Evolutionary conservation across 2,113 vertebrate species (phyloP), one percentile per base, ranked within the genome.

Genomic region (Hemibagrus wyckioides): DNA sequence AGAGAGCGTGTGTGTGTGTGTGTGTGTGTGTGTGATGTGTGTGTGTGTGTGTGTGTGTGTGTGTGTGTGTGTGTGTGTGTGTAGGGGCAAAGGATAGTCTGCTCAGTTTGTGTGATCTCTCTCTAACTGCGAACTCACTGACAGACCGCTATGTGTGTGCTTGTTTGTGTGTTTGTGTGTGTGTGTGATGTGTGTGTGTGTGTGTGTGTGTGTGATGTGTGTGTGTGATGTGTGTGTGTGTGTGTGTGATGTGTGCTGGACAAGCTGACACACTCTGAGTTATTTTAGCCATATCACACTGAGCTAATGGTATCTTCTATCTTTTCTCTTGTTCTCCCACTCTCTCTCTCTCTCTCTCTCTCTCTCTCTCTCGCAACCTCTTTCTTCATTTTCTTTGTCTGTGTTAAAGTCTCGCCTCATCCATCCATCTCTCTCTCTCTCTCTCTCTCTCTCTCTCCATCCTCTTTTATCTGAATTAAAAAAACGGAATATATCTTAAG

Each of bases 231-330:
- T n/a, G n/a, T n/a, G n/a, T n/a, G n/a, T n/a, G n/a, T n/a, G n/a
- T n/a, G n/a, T n/a, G n/a, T n/a, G 17, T 19, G 48, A 41, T 76
- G 73, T 50, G 50, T 79, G 30, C 52, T 57, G 33, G 30, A 80
- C 50, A 80, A 36, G 50, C 33, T 80, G 52, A 80, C 77, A 80
- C 30, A 80, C 52, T 36, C 73, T 14, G 33, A 39, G 79, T 39
- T 54, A 80, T 80, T 80, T 80, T 33, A 80, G 21, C 54, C 77
- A 23, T 56, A 33, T 36, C 50, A 3, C 52, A 14, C 54, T 39
- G 54, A 80, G 33, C 54, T 80, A 80, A 80, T 57, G 52, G 52
- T 36, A 57, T 80, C 33, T 80, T 80, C 30, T 80, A 11, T 80
- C 50, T 54, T 54, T 33, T 54, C 76, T 39, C 79, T 80, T 25